Evolutionary conservation across 2,888 invertebrate genomes (phyloP).

Genomic region (Thalpophila matura): DNA sequence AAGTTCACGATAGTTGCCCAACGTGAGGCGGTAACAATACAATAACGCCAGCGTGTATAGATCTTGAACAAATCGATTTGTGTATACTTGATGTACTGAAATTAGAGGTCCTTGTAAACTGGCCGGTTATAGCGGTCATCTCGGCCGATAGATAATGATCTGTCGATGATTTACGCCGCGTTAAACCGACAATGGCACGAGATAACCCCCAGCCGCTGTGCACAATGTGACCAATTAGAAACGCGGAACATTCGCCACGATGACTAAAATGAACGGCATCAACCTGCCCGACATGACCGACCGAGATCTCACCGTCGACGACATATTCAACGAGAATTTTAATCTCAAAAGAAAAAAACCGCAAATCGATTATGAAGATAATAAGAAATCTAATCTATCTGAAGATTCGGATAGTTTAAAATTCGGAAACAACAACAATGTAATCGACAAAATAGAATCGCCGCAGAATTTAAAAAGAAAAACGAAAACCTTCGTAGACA

Average conservation of each 20-base stretch:
- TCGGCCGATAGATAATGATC: conserved; percentile 85
- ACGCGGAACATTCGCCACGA: conserved; percentile 70
- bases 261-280: conserved; percentile 85
- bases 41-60: conserved; percentile 72
- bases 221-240: conserved; percentile 89
- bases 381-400: conserved; percentile 56
- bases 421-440: conserved; percentile 73
- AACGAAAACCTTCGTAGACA: conserved; percentile 68
- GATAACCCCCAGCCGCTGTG: conserved; percentile 79
- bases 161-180: conserved; percentile 88
- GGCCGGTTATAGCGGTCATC: conserved; percentile 83
- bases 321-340: conserved; percentile 81
- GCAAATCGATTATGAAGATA: conserved; percentile 67
- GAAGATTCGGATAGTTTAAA: conserved; percentile 53
- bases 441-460: conserved; percentile 65
- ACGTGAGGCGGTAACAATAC: conserved; percentile 83
- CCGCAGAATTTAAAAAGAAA: conserved; percentile 75
- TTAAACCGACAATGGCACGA: conserved; percentile 86
- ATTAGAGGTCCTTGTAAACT: conserved; percentile 71
- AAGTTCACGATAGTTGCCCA: conserved; percentile 89
- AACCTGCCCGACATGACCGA: conserved; percentile 80
- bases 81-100: conserved; percentile 65
- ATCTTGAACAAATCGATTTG: conserved; percentile 77
- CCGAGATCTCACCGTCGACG: conserved; percentile 77
- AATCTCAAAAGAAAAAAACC: conserved; percentile 77